Base-by-base conservation (phyloP, 92 coral and sea anemone genomes). In the Siderastrea radians region DNA sequence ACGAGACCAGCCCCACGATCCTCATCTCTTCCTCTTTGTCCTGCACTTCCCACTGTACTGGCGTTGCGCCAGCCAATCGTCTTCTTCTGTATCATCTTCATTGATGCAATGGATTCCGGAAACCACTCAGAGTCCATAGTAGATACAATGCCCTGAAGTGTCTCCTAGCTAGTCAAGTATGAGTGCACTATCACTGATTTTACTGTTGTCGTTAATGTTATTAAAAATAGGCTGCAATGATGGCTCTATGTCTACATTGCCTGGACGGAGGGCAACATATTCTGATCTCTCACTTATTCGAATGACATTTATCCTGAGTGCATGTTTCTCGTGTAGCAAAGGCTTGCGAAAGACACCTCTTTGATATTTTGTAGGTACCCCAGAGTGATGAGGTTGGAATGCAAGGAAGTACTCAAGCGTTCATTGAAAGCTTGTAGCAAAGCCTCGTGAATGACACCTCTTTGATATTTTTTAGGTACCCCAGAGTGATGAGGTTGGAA, bases 401-500 rank as follows among this genome's bases (percentile, higher is more conserved):
- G 80, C 87, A 15, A 73, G 74, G 76, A 84, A 73, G 79, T 84
- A 84, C 81, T 84, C 87, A 57, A 84, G 80, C 61, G 87, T 84
- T 84, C 87, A 52, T 61, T 70, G 61, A 84, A 84, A n/a, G n/a
- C n/a, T n/a, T n/a, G n/a, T n/a, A n/a, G n/a, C n/a, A n/a, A n/a
- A n/a, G n/a, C n/a, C n/a, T n/a, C n/a, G n/a, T n/a, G n/a, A n/a
- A 73, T n/a, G n/a, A n/a, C n/a, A n/a, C n/a, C n/a, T n/a, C n/a
- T n/a, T n/a, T n/a, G n/a, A n/a, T n/a, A n/a, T n/a, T n/a, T n/a
- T n/a, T n/a, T n/a, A n/a, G n/a, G n/a, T n/a, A n/a, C n/a, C n/a
- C n/a, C n/a, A n/a, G n/a, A n/a, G n/a, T n/a, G n/a, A n/a, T n/a
- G n/a, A n/a, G n/a, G n/a, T n/a, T n/a, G n/a, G n/a, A n/a, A n/a